Conservation (phyloP, 2,888 invertebrate species). For the Andrena trimmerana region DNA sequence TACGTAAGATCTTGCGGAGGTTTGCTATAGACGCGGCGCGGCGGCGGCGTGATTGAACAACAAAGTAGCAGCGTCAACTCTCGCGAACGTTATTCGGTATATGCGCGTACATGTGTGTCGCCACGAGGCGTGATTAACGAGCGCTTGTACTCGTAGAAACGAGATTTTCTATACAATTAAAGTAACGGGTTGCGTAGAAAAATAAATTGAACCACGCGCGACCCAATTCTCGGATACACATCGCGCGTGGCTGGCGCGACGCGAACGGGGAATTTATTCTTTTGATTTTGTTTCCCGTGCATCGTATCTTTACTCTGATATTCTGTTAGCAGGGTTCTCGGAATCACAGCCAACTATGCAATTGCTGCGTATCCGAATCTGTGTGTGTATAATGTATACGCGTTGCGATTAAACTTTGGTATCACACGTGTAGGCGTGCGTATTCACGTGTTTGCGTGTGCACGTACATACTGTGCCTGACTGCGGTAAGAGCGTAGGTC, state of each 20-base stretch:
- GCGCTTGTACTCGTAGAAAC: neutral
- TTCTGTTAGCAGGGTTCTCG: too few relatives aligned
- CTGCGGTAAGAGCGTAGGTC: too few relatives aligned
- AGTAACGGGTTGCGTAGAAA: conserved; percentile 16
- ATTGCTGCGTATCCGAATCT: too few relatives aligned
- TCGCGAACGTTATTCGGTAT: neutral
- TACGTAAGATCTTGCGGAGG: conserved; percentile 9
- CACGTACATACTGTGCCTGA: too few relatives aligned
- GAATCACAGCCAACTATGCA: too few relatives aligned
- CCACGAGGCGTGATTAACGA: neutral
- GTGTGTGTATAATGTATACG: too few relatives aligned
- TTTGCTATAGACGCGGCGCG: neutral
- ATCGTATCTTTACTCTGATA: too few relatives aligned
- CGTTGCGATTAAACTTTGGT: too few relatives aligned
- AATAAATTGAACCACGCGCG: conserved; percentile 1
- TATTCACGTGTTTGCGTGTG: too few relatives aligned
- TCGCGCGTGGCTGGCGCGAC: neutral
- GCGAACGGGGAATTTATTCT: neutral
- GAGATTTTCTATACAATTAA: neutral
- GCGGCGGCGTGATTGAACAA: neutral
- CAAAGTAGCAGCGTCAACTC: neutral
- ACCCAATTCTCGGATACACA: conserved; percentile 3
- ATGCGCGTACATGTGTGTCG: too few relatives aligned
- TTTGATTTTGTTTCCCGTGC: too few relatives aligned
- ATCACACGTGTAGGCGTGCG: too few relatives aligned